These are phyloP conservation scores for Nomada fabriciana DNA, from an alignment of 2,888 invertebrate species.

Conservation along the genomic window DNA sequence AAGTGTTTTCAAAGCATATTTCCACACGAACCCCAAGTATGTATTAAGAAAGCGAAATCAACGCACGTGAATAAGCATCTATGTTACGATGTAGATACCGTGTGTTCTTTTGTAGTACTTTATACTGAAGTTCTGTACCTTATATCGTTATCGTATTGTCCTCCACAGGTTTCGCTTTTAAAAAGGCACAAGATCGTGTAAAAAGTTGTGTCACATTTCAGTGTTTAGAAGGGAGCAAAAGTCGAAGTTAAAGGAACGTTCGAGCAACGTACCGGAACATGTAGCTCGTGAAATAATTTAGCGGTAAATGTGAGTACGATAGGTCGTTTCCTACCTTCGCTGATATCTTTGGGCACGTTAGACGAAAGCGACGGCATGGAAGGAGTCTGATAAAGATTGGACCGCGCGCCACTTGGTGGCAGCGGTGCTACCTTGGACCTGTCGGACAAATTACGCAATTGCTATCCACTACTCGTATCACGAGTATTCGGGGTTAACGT, in stretches of 20 bases:
- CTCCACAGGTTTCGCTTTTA: conserved; percentile 82
- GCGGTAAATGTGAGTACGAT: neutral
- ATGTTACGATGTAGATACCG: conserved; percentile 54
- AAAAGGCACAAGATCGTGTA: conserved; percentile 75
- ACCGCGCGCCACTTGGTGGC: conserved; percentile 78
- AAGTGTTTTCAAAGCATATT: conserved; percentile 49
- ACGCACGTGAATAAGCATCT: conserved; percentile 67
- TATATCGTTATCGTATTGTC: conserved; percentile 82
- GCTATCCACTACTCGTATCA: too few relatives aligned
- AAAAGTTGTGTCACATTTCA: conserved; percentile 63
- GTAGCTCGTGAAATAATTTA: conserved; percentile 22
- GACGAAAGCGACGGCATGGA: conserved; percentile 80
- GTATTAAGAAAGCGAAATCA: conserved; percentile 44
- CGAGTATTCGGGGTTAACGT: too few relatives aligned
- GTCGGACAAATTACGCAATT: conserved; percentile 19
- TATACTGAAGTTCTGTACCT: conserved; percentile 77
- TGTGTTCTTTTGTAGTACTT: conserved; percentile 60
- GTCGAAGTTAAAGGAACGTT: conserved; percentile 51
- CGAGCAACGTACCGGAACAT: conserved; percentile 65
- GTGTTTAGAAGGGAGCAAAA: conserved; percentile 63
- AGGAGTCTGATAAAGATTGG: conserved; percentile 81
- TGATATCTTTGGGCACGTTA: conserved; percentile 80
- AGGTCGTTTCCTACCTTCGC: conserved; percentile 78
- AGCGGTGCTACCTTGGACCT: conserved; percentile 82
- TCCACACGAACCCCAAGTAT: conserved; percentile 36